Conservation (phyloP, 2,113 vertebrate species). For the Naja naja region DNA sequence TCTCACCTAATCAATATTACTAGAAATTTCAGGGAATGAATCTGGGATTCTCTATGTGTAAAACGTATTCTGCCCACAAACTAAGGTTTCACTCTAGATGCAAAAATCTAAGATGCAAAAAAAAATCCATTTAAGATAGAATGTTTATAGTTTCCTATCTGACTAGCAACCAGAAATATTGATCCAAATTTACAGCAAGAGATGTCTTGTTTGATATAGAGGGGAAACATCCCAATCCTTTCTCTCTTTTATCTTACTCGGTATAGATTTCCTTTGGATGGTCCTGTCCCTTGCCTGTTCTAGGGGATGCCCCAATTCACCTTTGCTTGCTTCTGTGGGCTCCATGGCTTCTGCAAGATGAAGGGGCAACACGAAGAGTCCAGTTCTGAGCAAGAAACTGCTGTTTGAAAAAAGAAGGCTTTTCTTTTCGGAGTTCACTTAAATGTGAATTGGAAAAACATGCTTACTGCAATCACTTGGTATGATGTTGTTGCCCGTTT, state of each 20-base stretch:
- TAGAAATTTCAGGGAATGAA: background rate
- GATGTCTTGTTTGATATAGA: conserved; percentile 13
- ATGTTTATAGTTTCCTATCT: background rate
- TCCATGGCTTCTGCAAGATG: conserved; percentile 87
- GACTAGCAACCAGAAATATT: background rate
- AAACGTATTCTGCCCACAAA: background rate
- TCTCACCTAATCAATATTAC: background rate
- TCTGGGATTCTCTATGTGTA: background rate
- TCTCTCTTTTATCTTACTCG: conserved; percentile 38
- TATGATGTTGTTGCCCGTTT: background rate
- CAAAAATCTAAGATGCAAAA: background rate
- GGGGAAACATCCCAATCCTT: conserved; percentile 1
- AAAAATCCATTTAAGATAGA: background rate
- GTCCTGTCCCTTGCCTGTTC: conserved; percentile 33
- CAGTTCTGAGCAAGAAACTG: conserved; percentile 70
- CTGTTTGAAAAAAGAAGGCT: conserved; percentile 64
- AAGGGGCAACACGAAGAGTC: conserved; percentile 76
- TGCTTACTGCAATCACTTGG: background rate
- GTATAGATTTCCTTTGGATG: conserved; percentile 50
- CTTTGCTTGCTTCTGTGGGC: conserved; percentile 93
- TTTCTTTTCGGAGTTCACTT: background rate
- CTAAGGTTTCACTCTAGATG: background rate
- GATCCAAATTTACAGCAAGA: background rate
- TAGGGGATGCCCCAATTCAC: conserved; percentile 92
- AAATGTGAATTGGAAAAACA: background rate